Conservation (phyloP, 2,888 invertebrate species). For the Mythimna ferrago region DNA sequence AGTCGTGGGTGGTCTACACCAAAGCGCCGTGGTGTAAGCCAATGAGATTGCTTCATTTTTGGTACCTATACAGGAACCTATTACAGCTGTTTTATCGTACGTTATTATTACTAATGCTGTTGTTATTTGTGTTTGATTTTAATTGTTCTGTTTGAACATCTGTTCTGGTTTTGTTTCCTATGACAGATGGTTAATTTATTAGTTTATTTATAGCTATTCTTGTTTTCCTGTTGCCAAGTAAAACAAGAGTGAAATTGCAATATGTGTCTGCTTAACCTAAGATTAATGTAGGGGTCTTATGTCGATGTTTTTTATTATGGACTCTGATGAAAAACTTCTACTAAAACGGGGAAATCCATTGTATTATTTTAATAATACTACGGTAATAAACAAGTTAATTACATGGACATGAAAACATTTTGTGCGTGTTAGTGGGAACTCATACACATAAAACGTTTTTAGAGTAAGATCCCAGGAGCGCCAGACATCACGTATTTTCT, state of each 20-base stretch:
- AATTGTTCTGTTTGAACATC: slow-evolving; percentile 54
- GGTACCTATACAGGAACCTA: slow-evolving; percentile 20
- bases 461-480: too few relatives aligned
- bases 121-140: slow-evolving; percentile 37
- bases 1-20: slow-evolving; percentile 57
- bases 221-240: slow-evolving; percentile 20
- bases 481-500: too few relatives aligned
- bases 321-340: too few relatives aligned
- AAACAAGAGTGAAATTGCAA: neutral
- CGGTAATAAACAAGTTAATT: too few relatives aligned
- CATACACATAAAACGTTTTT: too few relatives aligned
- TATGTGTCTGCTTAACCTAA: neutral
- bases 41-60: slow-evolving; percentile 43
- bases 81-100: slow-evolving; percentile 24
- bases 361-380: too few relatives aligned
- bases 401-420: too few relatives aligned
- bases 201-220: slow-evolving; percentile 30
- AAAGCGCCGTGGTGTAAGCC: slow-evolving; percentile 35
- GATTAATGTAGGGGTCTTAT: neutral
- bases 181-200: slow-evolving; percentile 45
- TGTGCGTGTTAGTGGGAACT: too few relatives aligned
- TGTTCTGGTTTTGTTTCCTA: slow-evolving; percentile 28
- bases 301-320: too few relatives aligned
- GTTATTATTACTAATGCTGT: slow-evolving; percentile 41
- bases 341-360: too few relatives aligned